These are phyloP conservation scores for Mus spretus DNA, from an alignment of 2,797 vertebrate genomes.

Conservation along the genomic window DNA sequence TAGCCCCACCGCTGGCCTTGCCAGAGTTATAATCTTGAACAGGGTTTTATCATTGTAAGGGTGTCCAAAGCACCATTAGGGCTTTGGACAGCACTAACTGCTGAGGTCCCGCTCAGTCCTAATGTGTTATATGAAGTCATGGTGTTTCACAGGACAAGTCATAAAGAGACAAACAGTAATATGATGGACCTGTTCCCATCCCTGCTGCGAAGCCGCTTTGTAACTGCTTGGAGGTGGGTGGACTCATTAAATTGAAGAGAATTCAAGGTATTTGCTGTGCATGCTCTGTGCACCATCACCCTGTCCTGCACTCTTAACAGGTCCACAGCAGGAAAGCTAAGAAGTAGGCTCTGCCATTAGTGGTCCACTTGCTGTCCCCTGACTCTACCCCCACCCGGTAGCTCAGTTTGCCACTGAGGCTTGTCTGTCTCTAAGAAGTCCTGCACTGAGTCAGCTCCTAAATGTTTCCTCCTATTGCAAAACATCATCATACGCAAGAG, in stretches of 20 bases:
- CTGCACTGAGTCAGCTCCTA: constrained; percentile 68
- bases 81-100: background rate
- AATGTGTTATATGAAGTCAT: background rate
- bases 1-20: background rate
- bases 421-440: constrained; percentile 59
- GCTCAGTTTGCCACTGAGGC: constrained; percentile 49
- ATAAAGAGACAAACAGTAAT: background rate
- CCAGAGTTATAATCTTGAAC: background rate
- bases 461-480: constrained; percentile 68
- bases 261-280: background rate
- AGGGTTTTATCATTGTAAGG: no score
- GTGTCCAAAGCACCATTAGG: no score
- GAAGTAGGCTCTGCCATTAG: rapidly evolving
- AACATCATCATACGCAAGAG: background rate
- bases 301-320: background rate
- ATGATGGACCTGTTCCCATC: background rate
- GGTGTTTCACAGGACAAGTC: background rate
- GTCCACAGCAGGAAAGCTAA: background rate
- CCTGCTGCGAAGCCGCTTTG: background rate
- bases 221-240: rapidly evolving
- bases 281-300: background rate
- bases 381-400: background rate
- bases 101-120: background rate
- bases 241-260: background rate
- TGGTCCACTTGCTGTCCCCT: rapidly evolving